Conservation (phyloP, 2,888 invertebrate genomes). For the Plagodis dolabraria region DNA sequence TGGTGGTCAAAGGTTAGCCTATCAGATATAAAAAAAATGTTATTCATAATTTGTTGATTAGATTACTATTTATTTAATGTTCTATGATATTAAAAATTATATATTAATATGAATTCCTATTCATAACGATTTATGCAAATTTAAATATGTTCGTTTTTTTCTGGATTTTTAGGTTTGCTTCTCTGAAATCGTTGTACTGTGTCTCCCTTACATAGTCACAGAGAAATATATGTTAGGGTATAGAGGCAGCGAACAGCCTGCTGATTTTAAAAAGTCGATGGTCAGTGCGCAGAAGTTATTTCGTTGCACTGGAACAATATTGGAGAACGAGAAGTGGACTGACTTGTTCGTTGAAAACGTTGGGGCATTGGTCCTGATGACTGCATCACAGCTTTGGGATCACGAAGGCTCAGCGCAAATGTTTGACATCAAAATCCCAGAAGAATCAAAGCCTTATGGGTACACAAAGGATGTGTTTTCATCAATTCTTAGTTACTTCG, state of each 20-base stretch:
- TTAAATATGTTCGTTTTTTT: background rate
- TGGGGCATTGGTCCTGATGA: slow-evolving; percentile 61
- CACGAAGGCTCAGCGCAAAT: slow-evolving; percentile 54
- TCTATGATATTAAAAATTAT: too few species aligned
- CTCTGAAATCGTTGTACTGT: slow-evolving; percentile 63
- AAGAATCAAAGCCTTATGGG: slow-evolving; percentile 61
- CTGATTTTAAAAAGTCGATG: slow-evolving; percentile 42
- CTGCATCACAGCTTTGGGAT: slow-evolving; percentile 66
- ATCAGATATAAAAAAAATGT: too few species aligned
- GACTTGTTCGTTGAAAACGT: slow-evolving; percentile 72
- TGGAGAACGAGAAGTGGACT: slow-evolving; percentile 65
- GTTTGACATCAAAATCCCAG: slow-evolving; percentile 57
- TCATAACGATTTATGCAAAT: background rate
- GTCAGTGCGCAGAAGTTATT: slow-evolving; percentile 60
- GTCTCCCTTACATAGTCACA: slow-evolving; percentile 68
- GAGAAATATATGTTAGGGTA: slow-evolving; percentile 61
- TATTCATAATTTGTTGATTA: too few species aligned
- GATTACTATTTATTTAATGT: too few species aligned
- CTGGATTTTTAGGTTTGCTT: slow-evolving; percentile 60
- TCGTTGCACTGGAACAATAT: slow-evolving; percentile 57
- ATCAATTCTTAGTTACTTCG: slow-evolving; percentile 73
- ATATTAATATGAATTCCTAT: too few species aligned
- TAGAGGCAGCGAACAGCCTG: slow-evolving; percentile 39
- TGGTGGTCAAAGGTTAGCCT: too few species aligned
- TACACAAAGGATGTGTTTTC: slow-evolving; percentile 67